phyloP scores from a whole-genome alignment of 2,888 invertebrate genomes.

The Trissolcus brochymenae region DNA sequence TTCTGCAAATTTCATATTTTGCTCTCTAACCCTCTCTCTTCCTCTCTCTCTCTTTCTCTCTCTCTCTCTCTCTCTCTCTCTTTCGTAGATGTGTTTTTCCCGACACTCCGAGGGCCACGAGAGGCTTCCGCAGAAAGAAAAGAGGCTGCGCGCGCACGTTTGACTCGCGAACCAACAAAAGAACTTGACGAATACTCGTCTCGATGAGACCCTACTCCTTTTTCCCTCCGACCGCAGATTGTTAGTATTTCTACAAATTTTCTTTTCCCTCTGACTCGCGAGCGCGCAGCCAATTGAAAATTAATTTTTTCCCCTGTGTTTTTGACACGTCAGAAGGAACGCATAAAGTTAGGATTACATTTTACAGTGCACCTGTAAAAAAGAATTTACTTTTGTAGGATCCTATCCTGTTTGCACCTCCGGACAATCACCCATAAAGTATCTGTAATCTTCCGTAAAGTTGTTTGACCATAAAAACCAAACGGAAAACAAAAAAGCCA shows the following conservation, averaged over 20 bases:
- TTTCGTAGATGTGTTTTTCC: constrained; percentile 34
- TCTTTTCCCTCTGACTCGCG: background rate
- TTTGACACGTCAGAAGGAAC: background rate
- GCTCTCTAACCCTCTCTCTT: constrained; percentile 10
- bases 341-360: background rate
- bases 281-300: too few species aligned
- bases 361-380: too few species aligned
- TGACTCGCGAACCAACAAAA: constrained; percentile 44
- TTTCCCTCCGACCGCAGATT: constrained; percentile 1
- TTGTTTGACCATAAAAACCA: constrained; percentile 20
- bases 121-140: constrained; percentile 15
- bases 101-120: constrained; percentile 23
- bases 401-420: constrained; percentile 25
- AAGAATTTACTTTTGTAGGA: constrained; percentile 16
- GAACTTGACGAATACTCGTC: constrained; percentile 46
- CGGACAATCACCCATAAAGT: constrained; percentile 28
- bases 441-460: constrained; percentile 16
- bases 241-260: constrained; percentile 4
- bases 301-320: too few species aligned
- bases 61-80: constrained; percentile 7
- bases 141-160: constrained; percentile 41
- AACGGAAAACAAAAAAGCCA: constrained; percentile 7
- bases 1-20: constrained; percentile 44
- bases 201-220: constrained; percentile 34
- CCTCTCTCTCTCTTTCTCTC: constrained; percentile 6